phyloP scores from a whole-genome alignment of 2,888 invertebrate species.

The Parasteatoda lunata region DNA sequence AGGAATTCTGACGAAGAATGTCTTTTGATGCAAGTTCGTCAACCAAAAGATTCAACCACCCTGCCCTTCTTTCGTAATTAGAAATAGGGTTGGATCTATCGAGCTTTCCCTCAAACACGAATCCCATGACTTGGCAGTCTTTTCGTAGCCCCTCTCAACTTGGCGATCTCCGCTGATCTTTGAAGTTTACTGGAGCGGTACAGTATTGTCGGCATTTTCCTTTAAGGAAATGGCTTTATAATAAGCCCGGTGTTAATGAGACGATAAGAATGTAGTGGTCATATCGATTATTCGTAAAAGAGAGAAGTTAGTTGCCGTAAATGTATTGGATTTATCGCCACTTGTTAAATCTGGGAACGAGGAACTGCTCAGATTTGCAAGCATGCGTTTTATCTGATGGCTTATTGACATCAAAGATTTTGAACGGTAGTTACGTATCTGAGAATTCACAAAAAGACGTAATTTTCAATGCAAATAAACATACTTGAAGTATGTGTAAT shows the following conservation, averaged over 20 bases:
- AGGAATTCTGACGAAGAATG: constrained; percentile 27
- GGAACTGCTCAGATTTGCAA: too few relatives aligned
- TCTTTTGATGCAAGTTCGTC: constrained; percentile 43
- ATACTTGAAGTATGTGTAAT: too few relatives aligned
- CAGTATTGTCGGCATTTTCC: constrained; percentile 37
- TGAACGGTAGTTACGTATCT: too few relatives aligned
- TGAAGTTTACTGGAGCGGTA: constrained; percentile 11
- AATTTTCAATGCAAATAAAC: too few relatives aligned
- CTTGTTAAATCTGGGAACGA: not conserved
- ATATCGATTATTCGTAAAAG: constrained; percentile 18
- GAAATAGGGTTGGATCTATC: not conserved
- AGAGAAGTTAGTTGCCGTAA: not conserved
- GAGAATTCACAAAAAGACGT: too few relatives aligned
- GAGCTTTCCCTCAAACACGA: not conserved
- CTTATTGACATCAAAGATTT: too few relatives aligned
- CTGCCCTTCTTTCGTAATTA: not conserved
- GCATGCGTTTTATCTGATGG: too few relatives aligned
- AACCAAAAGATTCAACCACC: constrained; percentile 33
- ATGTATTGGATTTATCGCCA: not conserved
- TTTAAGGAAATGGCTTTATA: constrained; percentile 34
- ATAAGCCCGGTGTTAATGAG: constrained; percentile 39
- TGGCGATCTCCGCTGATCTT: not conserved
- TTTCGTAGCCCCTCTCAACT: too few relatives aligned
- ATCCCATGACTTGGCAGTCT: constrained; percentile 18
- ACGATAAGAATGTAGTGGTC: constrained; percentile 29